These are phyloP conservation scores for Horisme vitalbata DNA, from an alignment of 2,888 invertebrate genomes.

Conservation along the genomic window DNA sequence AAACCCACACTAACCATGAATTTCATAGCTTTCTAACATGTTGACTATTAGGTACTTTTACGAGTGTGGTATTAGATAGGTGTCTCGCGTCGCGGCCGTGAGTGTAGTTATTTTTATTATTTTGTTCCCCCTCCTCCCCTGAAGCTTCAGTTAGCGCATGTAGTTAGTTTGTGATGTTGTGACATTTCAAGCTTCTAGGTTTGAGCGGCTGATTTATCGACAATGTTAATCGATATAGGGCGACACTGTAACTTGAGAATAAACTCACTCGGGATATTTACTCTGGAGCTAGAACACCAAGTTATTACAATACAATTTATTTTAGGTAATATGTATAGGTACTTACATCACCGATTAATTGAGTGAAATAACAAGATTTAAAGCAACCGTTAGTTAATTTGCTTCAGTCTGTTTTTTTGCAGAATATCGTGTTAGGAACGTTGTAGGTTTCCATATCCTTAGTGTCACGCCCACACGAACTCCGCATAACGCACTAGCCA, in stretches of 20 bases:
- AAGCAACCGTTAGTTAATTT: no score
- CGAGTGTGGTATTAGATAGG: neutral
- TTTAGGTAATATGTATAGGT: no score
- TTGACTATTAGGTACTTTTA: neutral
- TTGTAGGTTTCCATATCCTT: no score
- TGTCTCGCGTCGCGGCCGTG: conserved; percentile 34
- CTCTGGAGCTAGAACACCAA: no score
- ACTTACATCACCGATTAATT: no score
- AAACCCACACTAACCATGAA: neutral
- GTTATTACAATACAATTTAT: no score
- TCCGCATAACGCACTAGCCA: no score
- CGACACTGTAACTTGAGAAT: conserved; percentile 11
- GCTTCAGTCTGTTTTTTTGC: no score
- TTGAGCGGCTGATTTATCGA: conserved; percentile 15
- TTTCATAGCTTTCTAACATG: neutral
- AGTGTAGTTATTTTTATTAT: conserved; percentile 63
- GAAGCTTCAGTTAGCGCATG: conserved; percentile 58
- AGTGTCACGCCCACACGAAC: no score
- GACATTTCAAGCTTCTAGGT: conserved; percentile 37
- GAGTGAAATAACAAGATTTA: no score
- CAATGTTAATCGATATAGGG: conserved; percentile 13
- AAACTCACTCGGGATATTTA: no score
- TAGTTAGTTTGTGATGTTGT: conserved; percentile 50
- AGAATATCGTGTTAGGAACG: no score
- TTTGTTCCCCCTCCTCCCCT: conserved; percentile 44